These are phyloP conservation scores for Podiceps cristatus DNA, from an alignment of 2,113 vertebrate species.

Conservation along the genomic window DNA sequence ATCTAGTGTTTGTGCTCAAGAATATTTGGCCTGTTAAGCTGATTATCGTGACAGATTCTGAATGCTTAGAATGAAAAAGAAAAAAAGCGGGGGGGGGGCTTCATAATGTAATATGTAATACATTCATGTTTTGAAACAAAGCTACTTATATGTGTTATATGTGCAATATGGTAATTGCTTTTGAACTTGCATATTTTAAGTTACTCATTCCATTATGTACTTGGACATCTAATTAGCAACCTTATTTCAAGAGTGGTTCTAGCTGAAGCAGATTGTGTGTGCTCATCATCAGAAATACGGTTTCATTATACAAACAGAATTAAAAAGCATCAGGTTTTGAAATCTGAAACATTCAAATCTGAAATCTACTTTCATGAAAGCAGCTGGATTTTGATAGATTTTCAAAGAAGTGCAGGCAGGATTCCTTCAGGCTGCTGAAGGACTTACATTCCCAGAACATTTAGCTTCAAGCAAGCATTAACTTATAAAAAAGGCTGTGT, in stretches of 20 bases:
- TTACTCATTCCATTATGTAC: not conserved
- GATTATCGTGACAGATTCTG: not conserved
- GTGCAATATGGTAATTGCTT: not conserved
- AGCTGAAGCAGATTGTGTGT: not conserved
- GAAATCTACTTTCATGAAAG: not conserved
- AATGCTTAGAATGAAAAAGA: not conserved
- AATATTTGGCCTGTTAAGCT: not conserved
- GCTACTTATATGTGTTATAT: not conserved
- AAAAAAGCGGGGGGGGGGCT: not conserved
- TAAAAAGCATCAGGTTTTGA: not conserved
- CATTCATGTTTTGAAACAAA: not conserved
- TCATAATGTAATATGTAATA: not conserved
- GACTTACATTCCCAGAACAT: not conserved
- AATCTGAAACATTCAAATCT: not conserved
- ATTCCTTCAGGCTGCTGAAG: not conserved
- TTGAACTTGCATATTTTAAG: not conserved
- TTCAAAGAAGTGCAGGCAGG: not conserved
- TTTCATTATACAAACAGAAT: not conserved
- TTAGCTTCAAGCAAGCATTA: not conserved
- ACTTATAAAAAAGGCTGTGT: not conserved
- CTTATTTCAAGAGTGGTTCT: not conserved
- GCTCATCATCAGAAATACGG: not conserved
- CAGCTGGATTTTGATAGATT: not conserved
- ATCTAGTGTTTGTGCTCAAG: not conserved
- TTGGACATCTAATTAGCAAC: not conserved